These are phyloP conservation scores for Pseudochirops corinnae DNA, from an alignment of 2,797 vertebrate species.

Conservation along the genomic window DNA sequence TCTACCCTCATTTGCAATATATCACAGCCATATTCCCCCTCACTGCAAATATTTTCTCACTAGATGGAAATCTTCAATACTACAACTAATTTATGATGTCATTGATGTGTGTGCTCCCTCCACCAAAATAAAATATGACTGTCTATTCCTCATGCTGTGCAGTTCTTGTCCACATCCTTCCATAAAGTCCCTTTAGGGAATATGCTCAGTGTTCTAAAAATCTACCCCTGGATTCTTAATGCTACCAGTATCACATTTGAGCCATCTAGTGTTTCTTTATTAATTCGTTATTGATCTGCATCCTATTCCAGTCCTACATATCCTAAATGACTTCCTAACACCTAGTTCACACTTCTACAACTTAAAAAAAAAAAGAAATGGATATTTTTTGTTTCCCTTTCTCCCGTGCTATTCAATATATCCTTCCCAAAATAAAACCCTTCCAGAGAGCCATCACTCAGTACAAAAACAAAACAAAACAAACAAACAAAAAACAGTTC, in stretches of 20 bases:
- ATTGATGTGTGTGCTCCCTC: background rate
- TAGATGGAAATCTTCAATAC: background rate
- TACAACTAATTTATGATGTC: background rate
- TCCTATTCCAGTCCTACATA: background rate
- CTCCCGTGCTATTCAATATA: background rate
- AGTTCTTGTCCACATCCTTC: background rate
- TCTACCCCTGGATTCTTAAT: background rate
- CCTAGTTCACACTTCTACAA: background rate
- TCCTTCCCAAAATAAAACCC: background rate
- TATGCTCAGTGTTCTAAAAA: background rate
- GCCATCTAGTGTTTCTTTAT: background rate
- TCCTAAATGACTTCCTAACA: background rate
- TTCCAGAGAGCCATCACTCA: background rate
- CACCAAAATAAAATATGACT: background rate
- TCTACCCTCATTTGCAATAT: background rate
- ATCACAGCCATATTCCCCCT: background rate
- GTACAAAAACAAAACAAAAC: background rate
- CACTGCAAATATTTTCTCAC: background rate
- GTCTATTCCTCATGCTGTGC: background rate
- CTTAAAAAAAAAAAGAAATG: background rate
- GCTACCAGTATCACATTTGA: background rate
- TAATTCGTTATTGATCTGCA: background rate
- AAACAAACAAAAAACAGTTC: background rate
- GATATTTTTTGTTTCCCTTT: background rate
- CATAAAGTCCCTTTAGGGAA: background rate